Percentiles rank a stretch among this genome's conserved stretches.
Evolutionary conservation across 37 sponge, comb jelly and placozoan genomes (phyloP).

Genomic region (Spongia lamella): DNA sequence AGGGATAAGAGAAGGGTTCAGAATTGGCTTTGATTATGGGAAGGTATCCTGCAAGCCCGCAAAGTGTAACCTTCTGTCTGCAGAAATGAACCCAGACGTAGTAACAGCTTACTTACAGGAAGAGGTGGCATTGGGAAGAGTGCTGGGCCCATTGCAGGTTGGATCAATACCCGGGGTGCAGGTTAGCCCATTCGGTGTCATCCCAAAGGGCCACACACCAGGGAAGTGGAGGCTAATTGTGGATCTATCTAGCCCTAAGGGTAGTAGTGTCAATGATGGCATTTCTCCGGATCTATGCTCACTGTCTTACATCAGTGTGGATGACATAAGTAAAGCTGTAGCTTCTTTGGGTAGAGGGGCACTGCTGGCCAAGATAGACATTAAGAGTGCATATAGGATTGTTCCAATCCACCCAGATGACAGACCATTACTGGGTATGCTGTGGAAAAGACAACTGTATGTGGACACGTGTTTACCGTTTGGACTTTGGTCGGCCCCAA

Average conservation of each 20-base stretch:
- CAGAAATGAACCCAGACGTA: constrained; percentile 2
- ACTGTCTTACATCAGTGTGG: constrained; percentile 9
- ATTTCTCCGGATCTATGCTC: constrained; percentile 16
- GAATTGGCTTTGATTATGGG: constrained; percentile 19
- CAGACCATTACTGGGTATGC: too few relatives aligned
- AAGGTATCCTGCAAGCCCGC: background rate
- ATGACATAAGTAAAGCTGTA: background rate
- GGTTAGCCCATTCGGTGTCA: constrained; percentile 24
- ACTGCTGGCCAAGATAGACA: constrained; percentile 16
- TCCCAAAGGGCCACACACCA: constrained; percentile 29
- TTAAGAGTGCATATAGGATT: too few relatives aligned
- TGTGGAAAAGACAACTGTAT: too few relatives aligned
- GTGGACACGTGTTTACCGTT: too few relatives aligned
- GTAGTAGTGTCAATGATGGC: constrained; percentile 29
- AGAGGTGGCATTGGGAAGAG: too few relatives aligned
- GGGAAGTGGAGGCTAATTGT: constrained; percentile 30
- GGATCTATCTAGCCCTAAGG: background rate
- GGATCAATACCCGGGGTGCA: background rate
- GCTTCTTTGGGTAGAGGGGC: constrained; percentile 1
- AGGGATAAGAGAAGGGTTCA: too few relatives aligned
- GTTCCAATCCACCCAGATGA: too few relatives aligned
- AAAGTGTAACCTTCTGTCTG: background rate
- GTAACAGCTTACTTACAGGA: background rate
- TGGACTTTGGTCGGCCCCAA: too few relatives aligned
- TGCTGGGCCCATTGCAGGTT: background rate